A percentile compares a stretch with the other conserved stretches of the same genome.
Evolutionary conservation across 2,888 invertebrate genomes (phyloP).

Genomic region (Apodemia duryi): DNA sequence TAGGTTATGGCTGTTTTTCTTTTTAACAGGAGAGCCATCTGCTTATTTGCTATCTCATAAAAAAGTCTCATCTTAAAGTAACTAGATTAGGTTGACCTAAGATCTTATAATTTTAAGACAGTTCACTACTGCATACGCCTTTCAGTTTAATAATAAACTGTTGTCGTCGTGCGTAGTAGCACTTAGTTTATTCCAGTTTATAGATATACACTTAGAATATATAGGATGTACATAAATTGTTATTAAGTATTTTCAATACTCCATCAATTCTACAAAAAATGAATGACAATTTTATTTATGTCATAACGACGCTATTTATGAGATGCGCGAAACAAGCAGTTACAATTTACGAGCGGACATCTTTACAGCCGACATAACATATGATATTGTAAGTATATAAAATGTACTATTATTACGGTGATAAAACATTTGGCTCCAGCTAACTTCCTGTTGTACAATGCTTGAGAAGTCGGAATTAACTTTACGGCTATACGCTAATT

Average conservation of each 20-base stretch:
- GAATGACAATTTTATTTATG: constrained; percentile 4
- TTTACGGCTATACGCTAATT: background rate
- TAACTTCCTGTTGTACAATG: background rate
- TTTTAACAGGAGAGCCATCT: too few species aligned
- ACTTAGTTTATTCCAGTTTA: too few species aligned
- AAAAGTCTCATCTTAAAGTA: too few species aligned
- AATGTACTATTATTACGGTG: background rate
- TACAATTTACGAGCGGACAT: constrained; percentile 15
- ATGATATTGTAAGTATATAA: constrained; percentile 7
- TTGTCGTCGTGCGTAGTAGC: too few species aligned
- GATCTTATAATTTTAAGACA: too few species aligned
- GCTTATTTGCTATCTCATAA: too few species aligned
- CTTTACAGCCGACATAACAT: constrained; percentile 11
- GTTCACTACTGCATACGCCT: too few species aligned
- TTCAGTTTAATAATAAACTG: too few species aligned
- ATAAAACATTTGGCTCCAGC: constrained; percentile 5
- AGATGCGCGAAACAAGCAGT: constrained; percentile 5
- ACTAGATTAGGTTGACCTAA: too few species aligned
- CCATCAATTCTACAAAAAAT: background rate
- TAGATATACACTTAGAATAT: too few species aligned
- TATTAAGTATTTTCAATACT: background rate
- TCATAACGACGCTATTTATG: background rate
- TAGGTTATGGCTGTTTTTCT: too few species aligned
- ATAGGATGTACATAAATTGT: background rate
- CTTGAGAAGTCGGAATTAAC: background rate